These are phyloP conservation scores for Brachionus rotundiformis DNA, from an alignment of 1,140 invertebrate genomes.

Conservation along the genomic window DNA sequence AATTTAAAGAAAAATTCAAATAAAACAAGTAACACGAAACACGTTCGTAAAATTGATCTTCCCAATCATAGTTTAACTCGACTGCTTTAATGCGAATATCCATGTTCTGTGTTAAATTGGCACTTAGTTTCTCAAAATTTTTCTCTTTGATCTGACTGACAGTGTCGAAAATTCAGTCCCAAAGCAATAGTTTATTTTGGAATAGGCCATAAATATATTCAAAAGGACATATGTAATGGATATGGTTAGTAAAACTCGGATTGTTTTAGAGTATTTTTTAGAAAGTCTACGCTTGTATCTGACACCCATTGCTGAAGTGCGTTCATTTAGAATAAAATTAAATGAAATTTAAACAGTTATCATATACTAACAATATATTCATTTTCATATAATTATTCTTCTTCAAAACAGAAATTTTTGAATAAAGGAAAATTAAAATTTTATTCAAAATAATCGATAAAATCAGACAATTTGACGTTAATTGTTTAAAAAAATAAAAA, in stretches of 20 bases:
- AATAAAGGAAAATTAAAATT: no score
- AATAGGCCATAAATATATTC: constrained; percentile 10
- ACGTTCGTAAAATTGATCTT: constrained; percentile 22
- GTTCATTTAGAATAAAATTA: no score
- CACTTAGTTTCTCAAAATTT: background rate
- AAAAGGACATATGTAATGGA: constrained; percentile 1
- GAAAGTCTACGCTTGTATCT: constrained; percentile 1
- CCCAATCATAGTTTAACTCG: background rate
- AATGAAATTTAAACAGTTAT: no score
- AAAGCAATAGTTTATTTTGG: constrained; percentile 5
- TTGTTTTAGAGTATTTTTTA: constrained; percentile 33
- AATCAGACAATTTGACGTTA: no score
- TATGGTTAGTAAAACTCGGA: background rate
- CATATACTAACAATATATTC: no score
- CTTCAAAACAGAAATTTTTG: no score
- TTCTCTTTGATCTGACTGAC: background rate
- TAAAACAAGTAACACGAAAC: constrained; percentile 29
- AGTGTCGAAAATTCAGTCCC: background rate
- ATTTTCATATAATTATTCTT: no score
- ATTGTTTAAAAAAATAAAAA: no score
- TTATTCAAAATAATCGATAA: no score
- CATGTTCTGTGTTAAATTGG: background rate
- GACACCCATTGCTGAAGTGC: background rate
- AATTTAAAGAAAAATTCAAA: constrained; percentile 33
- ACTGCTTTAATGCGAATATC: background rate